These are phyloP conservation scores for Onthophagus sagittarius DNA, from an alignment of 2,888 invertebrate species.

Conservation along the genomic window DNA sequence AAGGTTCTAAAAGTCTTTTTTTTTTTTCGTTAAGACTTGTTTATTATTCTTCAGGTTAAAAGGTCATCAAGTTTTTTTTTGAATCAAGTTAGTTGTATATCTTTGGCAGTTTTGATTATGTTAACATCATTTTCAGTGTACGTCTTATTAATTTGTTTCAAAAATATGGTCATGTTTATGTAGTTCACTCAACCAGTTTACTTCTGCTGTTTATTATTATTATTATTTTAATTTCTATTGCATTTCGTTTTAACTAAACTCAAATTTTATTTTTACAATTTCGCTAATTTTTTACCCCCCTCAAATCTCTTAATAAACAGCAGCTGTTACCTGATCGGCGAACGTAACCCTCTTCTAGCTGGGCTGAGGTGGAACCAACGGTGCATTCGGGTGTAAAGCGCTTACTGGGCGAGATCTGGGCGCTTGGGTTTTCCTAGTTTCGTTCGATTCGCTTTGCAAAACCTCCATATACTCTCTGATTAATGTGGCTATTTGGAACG, in stretches of 20 bases:
- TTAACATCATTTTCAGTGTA: neutral
- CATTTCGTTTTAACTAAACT: neutral
- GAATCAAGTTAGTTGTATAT: neutral
- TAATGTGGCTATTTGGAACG: constrained; percentile 88
- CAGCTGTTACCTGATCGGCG: constrained; percentile 47
- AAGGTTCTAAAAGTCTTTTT: neutral
- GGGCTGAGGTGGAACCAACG: constrained; percentile 58
- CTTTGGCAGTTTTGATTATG: constrained; percentile 12
- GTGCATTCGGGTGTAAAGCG: constrained; percentile 49
- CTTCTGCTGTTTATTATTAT: constrained; percentile 21
- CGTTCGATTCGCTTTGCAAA: constrained; percentile 36
- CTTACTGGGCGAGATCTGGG: constrained; percentile 50
- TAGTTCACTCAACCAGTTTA: constrained; percentile 23
- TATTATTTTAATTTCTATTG: neutral
- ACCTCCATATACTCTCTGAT: constrained; percentile 85
- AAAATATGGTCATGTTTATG: neutral
- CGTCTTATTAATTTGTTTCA: neutral
- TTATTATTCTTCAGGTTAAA: neutral
- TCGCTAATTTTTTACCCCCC: neutral
- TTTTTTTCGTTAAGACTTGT: neutral
- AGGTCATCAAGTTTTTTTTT: neutral
- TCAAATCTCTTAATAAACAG: constrained; percentile 33
- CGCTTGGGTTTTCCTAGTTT: constrained; percentile 39
- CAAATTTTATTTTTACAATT: neutral
- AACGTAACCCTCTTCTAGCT: constrained; percentile 54